Evolutionary conservation across 2,113 vertebrate species (phyloP).

Genomic region (Caloenas nicobarica): DNA sequence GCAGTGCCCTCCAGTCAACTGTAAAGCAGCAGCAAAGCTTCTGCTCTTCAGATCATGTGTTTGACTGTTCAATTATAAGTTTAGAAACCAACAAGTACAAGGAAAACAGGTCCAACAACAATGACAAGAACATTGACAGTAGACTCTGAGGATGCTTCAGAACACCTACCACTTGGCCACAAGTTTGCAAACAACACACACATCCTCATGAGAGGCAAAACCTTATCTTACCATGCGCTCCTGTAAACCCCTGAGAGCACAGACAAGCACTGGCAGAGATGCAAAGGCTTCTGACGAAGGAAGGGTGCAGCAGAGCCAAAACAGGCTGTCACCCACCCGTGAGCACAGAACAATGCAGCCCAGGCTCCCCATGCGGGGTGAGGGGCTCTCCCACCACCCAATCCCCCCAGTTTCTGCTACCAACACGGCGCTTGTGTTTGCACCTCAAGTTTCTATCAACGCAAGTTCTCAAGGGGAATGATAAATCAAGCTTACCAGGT

Average conservation of each 20-base stretch:
- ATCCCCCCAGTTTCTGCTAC: too few species aligned
- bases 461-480: not conserved
- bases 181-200: not conserved
- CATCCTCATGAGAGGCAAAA: not conserved
- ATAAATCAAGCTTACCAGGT: not conserved
- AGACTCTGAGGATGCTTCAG: not conserved
- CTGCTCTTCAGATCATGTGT: not conserved
- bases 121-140: not conserved
- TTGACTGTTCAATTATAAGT: not conserved
- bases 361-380: not conserved
- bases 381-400: accelerated
- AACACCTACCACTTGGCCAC: not conserved
- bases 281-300: not conserved
- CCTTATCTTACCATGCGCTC: not conserved
- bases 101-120: not conserved
- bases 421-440: not conserved
- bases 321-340: not conserved
- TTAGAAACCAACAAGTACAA: not conserved
- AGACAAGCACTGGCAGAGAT: not conserved
- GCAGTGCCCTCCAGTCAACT: not conserved
- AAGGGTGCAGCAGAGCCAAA: not conserved
- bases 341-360: not conserved
- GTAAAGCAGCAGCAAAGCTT: not conserved
- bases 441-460: not conserved
- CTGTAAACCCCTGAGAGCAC: not conserved